Conservation (phyloP, 2,888 invertebrate species). For the Nycteola revayana region DNA sequence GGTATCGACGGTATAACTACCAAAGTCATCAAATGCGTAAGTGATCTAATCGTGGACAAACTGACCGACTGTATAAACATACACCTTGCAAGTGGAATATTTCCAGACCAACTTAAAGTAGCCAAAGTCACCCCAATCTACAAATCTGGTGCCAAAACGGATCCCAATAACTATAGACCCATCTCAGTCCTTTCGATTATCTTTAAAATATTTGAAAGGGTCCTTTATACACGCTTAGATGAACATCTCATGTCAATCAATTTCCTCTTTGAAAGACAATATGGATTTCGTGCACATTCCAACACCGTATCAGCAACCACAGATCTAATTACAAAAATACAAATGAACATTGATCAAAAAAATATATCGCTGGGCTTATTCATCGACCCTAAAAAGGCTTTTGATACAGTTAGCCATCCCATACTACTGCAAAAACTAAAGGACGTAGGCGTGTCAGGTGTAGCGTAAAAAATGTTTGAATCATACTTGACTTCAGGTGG, state of each 20-base stretch:
- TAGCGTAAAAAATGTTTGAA: slow-evolving; percentile 1
- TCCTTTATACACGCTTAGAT: slow-evolving; percentile 2
- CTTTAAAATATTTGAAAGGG: slow-evolving; percentile 6
- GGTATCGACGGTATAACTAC: no score
- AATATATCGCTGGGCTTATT: slow-evolving; percentile 16
- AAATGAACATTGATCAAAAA: no score
- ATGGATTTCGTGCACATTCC: neutral
- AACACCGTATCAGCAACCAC: no score
- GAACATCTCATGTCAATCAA: neutral
- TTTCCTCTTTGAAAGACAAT: slow-evolving; percentile 3
- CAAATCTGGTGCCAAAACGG: slow-evolving; percentile 1
- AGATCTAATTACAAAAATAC: no score
- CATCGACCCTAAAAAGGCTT: slow-evolving; percentile 18
- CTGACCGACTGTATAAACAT: no score
- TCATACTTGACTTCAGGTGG: slow-evolving; percentile 1
- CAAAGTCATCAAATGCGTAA: no score
- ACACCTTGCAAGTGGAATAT: no score
- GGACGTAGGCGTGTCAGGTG: neutral
- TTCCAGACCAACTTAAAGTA: no score
- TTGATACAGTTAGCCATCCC: slow-evolving; percentile 2
- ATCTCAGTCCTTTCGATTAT: no score
- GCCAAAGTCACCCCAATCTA: neutral
- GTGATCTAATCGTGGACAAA: no score
- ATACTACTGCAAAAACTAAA: slow-evolving; percentile 1
- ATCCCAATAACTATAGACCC: no score